These are phyloP conservation scores for Spongilla lacustris DNA, from an alignment of 37 sponge, comb jelly and placozoan genomes.

Conservation along the genomic window DNA sequence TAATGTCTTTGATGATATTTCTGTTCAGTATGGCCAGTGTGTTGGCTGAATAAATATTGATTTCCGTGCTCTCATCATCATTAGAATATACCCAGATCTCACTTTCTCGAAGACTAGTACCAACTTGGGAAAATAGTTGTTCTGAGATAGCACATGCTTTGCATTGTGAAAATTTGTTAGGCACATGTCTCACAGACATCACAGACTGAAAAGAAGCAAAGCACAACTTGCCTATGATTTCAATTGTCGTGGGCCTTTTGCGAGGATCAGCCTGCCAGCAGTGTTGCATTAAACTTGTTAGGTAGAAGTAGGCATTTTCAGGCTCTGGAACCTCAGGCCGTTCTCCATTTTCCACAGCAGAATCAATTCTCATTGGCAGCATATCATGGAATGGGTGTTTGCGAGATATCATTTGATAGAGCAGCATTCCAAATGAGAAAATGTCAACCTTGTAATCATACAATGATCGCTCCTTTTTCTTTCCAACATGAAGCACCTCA, in stretches of 20 bases:
- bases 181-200: constrained; percentile 58
- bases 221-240: constrained; percentile 36
- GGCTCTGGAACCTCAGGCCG: constrained; percentile 76
- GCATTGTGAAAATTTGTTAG: constrained; percentile 45
- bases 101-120: background rate
- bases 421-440: constrained; percentile 86
- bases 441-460: constrained; percentile 86
- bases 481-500: constrained; percentile 77
- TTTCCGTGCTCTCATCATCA: constrained; percentile 57
- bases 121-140: constrained; percentile 13
- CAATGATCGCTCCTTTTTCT: constrained; percentile 59
- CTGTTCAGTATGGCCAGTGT: constrained; percentile 61
- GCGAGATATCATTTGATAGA: constrained; percentile 86
- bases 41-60: constrained; percentile 60
- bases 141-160: constrained; percentile 53
- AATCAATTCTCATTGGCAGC: constrained; percentile 53
- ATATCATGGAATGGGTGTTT: constrained; percentile 71
- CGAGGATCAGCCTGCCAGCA: constrained; percentile 82
- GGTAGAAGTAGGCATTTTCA: constrained; percentile 48
- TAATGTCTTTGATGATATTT: constrained; percentile 56
- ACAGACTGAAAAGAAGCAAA: constrained; percentile 37
- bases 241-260: constrained; percentile 46
- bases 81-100: constrained; percentile 78
- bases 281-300: constrained; percentile 73
- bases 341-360: constrained; percentile 57